Percentiles rank a stretch among this genome's conserved stretches.
Evolutionary conservation across 2,113 vertebrate species (phyloP).

Genomic region (Phrynocephalus versicolor): DNA sequence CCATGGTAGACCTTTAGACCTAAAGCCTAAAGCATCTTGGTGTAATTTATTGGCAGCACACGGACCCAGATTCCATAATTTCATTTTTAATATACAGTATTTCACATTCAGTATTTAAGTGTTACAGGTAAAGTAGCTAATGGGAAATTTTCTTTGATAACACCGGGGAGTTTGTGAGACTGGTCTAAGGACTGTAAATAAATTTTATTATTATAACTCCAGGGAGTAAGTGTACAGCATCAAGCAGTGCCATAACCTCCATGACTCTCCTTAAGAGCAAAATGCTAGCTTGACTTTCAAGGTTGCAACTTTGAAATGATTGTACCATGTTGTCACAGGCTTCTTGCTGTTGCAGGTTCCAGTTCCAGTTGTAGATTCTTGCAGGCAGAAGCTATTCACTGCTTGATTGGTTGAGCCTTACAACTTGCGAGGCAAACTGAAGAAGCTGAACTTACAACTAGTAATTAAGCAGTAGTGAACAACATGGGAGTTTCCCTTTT

Average conservation of each 20-base stretch:
- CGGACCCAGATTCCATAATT: background rate
- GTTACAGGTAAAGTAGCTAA: background rate
- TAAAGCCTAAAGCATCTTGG: background rate
- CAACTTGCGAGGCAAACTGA: background rate
- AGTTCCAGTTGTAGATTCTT: background rate
- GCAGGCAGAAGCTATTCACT: too few species aligned
- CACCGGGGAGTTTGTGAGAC: too few species aligned
- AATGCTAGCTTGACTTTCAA: background rate
- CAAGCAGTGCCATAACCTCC: background rate
- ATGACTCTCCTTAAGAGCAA: background rate
- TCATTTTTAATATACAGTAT: background rate
- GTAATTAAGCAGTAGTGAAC: background rate
- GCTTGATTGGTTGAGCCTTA: background rate
- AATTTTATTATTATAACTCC: background rate
- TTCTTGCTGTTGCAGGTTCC: too few species aligned
- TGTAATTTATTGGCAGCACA: background rate
- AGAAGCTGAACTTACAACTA: background rate
- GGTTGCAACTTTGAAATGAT: background rate
- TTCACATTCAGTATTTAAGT: background rate
- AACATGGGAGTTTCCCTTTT: background rate
- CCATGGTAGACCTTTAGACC: conserved; percentile 23
- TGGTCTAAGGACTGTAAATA: too few species aligned
- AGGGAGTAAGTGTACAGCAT: background rate
- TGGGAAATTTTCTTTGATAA: background rate
- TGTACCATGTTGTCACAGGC: background rate